phyloP scores from a whole-genome alignment of 2,888 invertebrate species.

The Tenthredo livida region DNA sequence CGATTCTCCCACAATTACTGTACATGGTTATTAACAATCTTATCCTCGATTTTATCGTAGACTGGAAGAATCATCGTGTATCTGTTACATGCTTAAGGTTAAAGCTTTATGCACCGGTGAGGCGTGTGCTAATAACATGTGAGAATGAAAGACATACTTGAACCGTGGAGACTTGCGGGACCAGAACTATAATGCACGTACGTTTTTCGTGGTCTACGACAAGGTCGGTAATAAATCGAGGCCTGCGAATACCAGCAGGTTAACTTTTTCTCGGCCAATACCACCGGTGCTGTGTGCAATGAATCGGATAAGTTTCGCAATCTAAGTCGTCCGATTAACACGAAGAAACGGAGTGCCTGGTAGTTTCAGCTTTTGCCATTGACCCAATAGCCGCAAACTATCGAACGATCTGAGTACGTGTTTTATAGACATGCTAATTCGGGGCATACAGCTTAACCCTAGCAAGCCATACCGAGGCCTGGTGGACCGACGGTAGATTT shows the following conservation, averaged over 20 bases:
- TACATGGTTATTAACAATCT: not conserved
- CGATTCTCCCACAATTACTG: not conserved
- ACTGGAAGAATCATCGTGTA: not conserved
- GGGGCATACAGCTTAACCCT: not conserved
- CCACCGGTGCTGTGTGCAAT: not conserved
- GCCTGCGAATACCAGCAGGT: not conserved
- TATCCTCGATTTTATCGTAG: not conserved
- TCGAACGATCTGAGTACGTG: slow-evolving; percentile 8
- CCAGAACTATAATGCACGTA: not conserved
- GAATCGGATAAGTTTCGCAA: not conserved
- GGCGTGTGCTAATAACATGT: not conserved
- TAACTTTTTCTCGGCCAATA: not conserved
- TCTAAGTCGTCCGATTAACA: not conserved
- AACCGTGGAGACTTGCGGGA: not conserved
- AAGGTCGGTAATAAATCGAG: not conserved
- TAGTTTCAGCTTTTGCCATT: slow-evolving; percentile 18
- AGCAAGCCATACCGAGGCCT: too few species aligned
- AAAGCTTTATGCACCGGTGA: not conserved
- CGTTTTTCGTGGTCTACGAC: not conserved
- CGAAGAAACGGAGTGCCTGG: not conserved
- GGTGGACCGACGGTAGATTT: too few species aligned
- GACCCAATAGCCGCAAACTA: slow-evolving; percentile 4
- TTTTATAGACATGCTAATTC: not conserved
- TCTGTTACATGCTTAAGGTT: not conserved
- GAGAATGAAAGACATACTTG: not conserved